These are phyloP conservation scores for Conchocele bisecta DNA, from an alignment of 2,888 invertebrate species.

Conservation along the genomic window DNA sequence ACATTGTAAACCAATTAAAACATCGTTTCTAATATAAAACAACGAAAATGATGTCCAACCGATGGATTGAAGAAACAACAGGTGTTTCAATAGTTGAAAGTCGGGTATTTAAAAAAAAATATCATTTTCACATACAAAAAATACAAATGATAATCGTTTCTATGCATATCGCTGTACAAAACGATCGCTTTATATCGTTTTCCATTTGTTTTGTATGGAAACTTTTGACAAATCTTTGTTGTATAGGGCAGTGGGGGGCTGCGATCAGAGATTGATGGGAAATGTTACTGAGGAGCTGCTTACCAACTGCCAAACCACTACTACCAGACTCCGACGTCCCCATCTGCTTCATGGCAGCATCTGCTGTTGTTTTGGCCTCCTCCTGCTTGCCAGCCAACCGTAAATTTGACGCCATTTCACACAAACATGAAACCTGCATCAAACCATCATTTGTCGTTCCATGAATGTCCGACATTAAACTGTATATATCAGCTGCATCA, in stretches of 20 bases:
- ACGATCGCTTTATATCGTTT: too few relatives aligned
- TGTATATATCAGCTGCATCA: slow-evolving; percentile 37
- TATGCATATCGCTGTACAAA: too few relatives aligned
- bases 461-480: slow-evolving; percentile 50
- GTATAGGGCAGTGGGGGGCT: background rate
- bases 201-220: too few relatives aligned
- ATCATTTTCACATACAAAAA: too few relatives aligned
- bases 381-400: slow-evolving; percentile 15
- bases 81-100: too few relatives aligned
- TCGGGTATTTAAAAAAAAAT: too few relatives aligned
- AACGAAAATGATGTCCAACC: too few relatives aligned
- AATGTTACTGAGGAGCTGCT: background rate
- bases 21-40: too few relatives aligned
- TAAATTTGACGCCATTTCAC: slow-evolving; percentile 52
- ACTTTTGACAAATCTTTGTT: background rate
- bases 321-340: background rate
- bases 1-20: too few relatives aligned
- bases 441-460: slow-evolving; percentile 36
- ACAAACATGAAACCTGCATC: slow-evolving; percentile 55
- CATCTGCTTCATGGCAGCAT: slow-evolving; percentile 19
- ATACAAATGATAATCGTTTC: too few relatives aligned
- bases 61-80: too few relatives aligned
- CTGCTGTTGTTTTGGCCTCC: slow-evolving; percentile 35
- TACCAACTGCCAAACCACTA: slow-evolving; percentile 11
- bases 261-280: background rate